Base-by-base conservation (phyloP, 2,113 vertebrate genomes). In the Malurus elegans region DNA sequence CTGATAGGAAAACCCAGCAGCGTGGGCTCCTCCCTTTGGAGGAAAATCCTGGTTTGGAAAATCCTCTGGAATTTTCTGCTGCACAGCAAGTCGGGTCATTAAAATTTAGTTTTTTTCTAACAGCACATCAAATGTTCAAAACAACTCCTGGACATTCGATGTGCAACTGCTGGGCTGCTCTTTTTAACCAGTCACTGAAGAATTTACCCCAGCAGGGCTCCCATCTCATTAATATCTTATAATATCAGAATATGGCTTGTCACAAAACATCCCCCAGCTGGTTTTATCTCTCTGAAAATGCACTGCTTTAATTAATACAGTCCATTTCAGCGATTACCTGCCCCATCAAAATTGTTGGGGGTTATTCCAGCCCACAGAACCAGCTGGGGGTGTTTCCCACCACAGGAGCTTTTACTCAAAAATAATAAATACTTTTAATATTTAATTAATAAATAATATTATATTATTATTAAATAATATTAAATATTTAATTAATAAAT, bases 91-190 rank as follows among this genome's bases (percentile, higher is more conserved):
- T 23, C 57, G 47, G 51, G 31, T 34, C 56, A 78, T 95, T 94
- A 94, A 91, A 84, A 92, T 86, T 83, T 65, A 90, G 36, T 71
- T 92, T 91, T 92, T 31, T 73, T 72, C 78, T 78, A 88, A 96
- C 42, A 82, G 70, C 2, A 28, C 58, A 79, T 14, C 23, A 91
- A 79, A 79, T 58, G 38, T 34, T 86, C 62, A 40, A 62, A 95
- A 81, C 28, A 80, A 34, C 0, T 7, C 79, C 61, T 94, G 84
- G 80, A 61, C 42, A 67, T 79, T 88, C 70, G 57, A 88, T 44
- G 50, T 76, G 60, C 67, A 72, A 50, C 70, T 65, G 31, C 57
- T 90, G 85, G 42, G 66, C 40, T 72, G n/a, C n/a, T 51, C 17
- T 84, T 67, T 75, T 75, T 44, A 29, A 76, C 34, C 3, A 7